phyloP scores from a whole-genome alignment of 2,113 vertebrate genomes.

The Marmota monax region DNA sequence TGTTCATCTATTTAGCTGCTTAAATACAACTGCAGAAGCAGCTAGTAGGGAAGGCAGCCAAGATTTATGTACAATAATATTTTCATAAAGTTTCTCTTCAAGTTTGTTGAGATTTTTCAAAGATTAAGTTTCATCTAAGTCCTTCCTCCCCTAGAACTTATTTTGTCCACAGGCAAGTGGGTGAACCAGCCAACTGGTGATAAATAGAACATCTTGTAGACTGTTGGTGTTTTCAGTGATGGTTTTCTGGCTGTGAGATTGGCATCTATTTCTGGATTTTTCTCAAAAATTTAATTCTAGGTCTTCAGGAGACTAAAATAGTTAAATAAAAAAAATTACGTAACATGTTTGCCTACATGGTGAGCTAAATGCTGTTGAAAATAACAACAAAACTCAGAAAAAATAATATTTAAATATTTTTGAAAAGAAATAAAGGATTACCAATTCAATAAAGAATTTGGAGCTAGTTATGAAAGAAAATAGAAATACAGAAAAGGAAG shows the following conservation, averaged over 20 bases:
- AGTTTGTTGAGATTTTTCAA: neutral
- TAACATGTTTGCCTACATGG: neutral
- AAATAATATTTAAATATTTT: neutral
- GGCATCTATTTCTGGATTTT: neutral
- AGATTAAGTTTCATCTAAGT: neutral
- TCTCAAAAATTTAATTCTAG: neutral
- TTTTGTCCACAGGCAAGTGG: neutral
- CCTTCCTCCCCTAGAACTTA: neutral
- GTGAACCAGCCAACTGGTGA: neutral
- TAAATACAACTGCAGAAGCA: neutral
- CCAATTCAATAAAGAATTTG: neutral
- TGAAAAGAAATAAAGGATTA: neutral
- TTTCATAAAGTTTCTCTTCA: neutral
- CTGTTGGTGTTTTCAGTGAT: neutral
- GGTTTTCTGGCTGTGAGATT: neutral
- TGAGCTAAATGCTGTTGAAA: neutral
- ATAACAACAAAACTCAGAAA: neutral
- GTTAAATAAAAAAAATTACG: neutral
- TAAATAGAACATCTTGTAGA: neutral
- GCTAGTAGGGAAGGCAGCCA: neutral
- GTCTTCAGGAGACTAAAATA: neutral
- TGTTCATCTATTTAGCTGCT: neutral
- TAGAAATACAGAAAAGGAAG: neutral
- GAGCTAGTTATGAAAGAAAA: neutral
- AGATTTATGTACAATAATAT: neutral